phyloP scores from a whole-genome alignment of 1,140 invertebrate species.

The Doryteuthis pealeii region DNA sequence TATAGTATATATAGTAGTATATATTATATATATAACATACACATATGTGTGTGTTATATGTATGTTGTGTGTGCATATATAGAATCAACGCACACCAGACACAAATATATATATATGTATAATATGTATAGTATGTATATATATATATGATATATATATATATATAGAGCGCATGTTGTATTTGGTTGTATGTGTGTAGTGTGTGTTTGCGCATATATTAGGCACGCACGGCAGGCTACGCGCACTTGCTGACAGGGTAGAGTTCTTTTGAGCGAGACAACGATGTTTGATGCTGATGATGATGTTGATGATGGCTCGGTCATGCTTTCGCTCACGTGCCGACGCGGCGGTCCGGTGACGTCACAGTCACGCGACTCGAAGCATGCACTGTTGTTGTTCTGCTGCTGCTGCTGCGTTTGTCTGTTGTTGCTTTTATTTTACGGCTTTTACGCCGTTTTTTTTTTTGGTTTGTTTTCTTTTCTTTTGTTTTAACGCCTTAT shows the following conservation, averaged over 20 bases:
- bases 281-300: background rate
- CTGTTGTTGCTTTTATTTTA: too few species aligned
- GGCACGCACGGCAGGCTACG: background rate
- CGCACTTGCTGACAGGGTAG: background rate
- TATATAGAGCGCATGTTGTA: background rate
- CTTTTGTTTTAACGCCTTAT: too few species aligned
- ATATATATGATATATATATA: background rate
- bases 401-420: too few species aligned
- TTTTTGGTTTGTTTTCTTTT: too few species aligned
- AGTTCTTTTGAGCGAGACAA: background rate
- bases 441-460: too few species aligned
- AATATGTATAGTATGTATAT: background rate
- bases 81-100: background rate
- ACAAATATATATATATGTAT: background rate
- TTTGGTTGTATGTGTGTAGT: background rate
- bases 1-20: conserved; percentile 10
- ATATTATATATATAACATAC: conserved; percentile 5
- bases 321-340: conserved; percentile 5
- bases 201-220: background rate
- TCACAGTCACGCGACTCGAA: conserved; percentile 2
- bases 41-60: background rate
- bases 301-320: background rate
- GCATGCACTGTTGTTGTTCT: background rate
- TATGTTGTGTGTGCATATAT: background rate
- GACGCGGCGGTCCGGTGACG: background rate